Evolutionary conservation across 2,888 invertebrate species (phyloP), one percentile per base, ranked within the genome.

Genomic region (Mythimna vitellina): DNA sequence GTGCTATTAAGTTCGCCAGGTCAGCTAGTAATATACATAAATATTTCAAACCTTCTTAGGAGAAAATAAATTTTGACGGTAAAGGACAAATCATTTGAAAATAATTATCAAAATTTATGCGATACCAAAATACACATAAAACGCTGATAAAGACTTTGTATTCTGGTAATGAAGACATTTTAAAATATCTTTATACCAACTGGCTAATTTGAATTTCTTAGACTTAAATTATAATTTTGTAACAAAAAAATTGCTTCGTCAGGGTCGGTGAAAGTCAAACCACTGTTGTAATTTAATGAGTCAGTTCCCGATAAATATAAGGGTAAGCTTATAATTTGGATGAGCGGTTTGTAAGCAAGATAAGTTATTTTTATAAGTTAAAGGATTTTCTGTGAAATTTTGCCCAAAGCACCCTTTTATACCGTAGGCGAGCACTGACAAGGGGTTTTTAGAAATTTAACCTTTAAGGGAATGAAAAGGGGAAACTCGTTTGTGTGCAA

Each of bases 241-340:
- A 29, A 5, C 0, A 35, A 51, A 69, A 29, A 72, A 74, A 63
- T 58, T 9, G 68, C 77, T 63, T 68, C 51, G 72, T 69, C n/a
- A n/a, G n/a, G n/a, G n/a, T n/a, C 60, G n/a, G 35, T 25, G 53
- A 81, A 72, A 76, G 42, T 65, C 73, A 71, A 78, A 78, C 49
- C 64, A 12, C 69, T 71, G 81, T 78, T 67, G 80, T 84, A 78
- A 80, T 86, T 84, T 79, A 85, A 84, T 83, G 75, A 79, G 77
- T 29, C 67, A 35, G 22, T 67, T 73, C 62, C 54, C 56, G 57
- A 60, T 80, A 63, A 78, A 80, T 57, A 70, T 51, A 51, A 49
- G 56, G 53, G 29, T 71, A 73, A 72, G 63, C 71, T 65, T 67
- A 70, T 70, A 61, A 82, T 72, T 76, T 62, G 42, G 56, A 80